Evolutionary conservation across 2,888 invertebrate genomes (phyloP).

Genomic region (Polydrusus cervinus): DNA sequence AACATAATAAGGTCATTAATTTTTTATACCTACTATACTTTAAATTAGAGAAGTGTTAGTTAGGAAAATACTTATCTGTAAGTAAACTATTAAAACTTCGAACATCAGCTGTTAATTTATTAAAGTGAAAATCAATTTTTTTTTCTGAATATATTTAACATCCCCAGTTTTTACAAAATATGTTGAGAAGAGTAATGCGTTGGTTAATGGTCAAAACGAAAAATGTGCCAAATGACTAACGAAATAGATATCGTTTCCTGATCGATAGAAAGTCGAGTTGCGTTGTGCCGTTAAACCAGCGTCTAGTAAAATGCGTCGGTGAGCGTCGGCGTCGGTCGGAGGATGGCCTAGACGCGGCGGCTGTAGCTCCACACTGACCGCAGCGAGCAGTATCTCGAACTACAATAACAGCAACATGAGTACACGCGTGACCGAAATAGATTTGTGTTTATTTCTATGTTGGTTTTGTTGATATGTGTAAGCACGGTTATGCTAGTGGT

Average conservation of each 20-base stretch:
- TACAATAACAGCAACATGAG: conserved; percentile 62
- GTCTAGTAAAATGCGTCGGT: conserved; percentile 52
- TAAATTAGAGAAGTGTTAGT: too few species aligned
- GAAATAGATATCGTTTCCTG: conserved; percentile 54
- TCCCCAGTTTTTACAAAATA: conserved; percentile 1
- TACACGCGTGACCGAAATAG: conserved; percentile 63
- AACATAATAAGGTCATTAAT: too few species aligned
- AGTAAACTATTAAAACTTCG: too few species aligned
- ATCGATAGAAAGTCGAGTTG: conserved; percentile 61
- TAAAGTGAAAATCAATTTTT: not conserved
- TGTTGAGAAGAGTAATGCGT: conserved; percentile 4
- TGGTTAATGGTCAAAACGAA: conserved; percentile 30
- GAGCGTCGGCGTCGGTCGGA: conserved; percentile 62
- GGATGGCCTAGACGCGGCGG: conserved; percentile 62
- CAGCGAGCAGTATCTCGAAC: conserved; percentile 61
- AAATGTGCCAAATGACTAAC: conserved; percentile 44
- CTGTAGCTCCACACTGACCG: conserved; percentile 60
- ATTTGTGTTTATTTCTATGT: conserved; percentile 58
- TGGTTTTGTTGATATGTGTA: conserved; percentile 55
- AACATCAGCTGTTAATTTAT: too few species aligned
- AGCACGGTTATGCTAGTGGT: conserved; percentile 36
- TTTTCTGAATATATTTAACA: not conserved
- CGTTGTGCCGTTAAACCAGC: conserved; percentile 58
- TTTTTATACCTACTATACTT: too few species aligned
- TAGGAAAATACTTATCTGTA: too few species aligned